Conservation (phyloP, 2,113 vertebrate species). For the Lontra canadensis region DNA sequence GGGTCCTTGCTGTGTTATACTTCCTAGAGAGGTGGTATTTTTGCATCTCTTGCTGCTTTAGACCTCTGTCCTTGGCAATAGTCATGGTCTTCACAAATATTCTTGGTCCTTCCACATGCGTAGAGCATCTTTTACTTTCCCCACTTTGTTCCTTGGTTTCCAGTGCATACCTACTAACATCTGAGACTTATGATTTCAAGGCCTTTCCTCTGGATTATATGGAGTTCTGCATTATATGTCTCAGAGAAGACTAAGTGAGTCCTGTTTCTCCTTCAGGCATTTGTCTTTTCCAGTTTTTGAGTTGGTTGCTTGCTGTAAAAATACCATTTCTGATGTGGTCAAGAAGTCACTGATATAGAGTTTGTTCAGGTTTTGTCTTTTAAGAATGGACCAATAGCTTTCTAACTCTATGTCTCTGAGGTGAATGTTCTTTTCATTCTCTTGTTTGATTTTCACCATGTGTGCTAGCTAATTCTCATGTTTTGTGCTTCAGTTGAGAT, state of each 20-base stretch:
- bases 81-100: not conserved
- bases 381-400: too few relatives aligned
- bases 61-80: not conserved
- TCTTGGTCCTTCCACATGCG: not conserved
- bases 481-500: too few relatives aligned
- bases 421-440: too few relatives aligned
- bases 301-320: not conserved
- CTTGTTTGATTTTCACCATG: too few relatives aligned
- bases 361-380: too few relatives aligned
- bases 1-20: not conserved
- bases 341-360: too few relatives aligned
- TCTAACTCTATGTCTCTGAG: too few relatives aligned
- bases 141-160: not conserved
- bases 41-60: not conserved
- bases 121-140: not conserved
- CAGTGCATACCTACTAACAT: not conserved
- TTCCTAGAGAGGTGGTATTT: not conserved
- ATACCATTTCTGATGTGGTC: too few relatives aligned
- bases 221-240: not conserved
- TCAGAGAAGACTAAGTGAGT: not conserved
- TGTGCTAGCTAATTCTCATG: too few relatives aligned
- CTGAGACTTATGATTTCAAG: not conserved
- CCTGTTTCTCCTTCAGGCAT: not conserved
- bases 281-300: not conserved
- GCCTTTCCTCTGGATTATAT: not conserved